Evolutionary conservation across 2,888 invertebrate species (phyloP).

Genomic region (Pheosia tremula): DNA sequence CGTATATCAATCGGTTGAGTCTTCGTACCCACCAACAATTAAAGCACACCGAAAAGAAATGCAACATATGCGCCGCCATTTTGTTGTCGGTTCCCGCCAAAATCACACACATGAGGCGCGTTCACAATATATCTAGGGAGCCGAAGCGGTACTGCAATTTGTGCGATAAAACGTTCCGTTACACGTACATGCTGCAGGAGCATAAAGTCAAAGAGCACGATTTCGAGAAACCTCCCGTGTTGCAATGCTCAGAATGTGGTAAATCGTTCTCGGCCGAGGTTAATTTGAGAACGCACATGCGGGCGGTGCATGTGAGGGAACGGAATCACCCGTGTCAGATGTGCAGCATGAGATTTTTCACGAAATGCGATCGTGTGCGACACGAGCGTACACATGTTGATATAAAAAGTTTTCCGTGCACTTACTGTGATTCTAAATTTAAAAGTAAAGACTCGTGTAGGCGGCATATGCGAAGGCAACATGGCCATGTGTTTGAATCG

Average conservation of each 20-base stretch:
- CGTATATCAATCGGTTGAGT: constrained; percentile 16
- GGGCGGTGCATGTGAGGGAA: constrained; percentile 27
- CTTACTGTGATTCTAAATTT: constrained; percentile 38
- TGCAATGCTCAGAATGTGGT: background rate
- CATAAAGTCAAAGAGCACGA: constrained; percentile 4
- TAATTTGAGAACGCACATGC: background rate
- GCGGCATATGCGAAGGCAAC: constrained; percentile 27
- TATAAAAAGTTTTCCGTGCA: background rate
- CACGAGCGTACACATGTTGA: constrained; percentile 3
- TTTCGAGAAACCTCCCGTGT: background rate
- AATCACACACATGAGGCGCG: background rate
- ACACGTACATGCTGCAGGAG: constrained; percentile 33
- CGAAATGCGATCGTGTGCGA: constrained; percentile 31
- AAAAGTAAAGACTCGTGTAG: constrained; percentile 45
- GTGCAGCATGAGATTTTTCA: constrained; percentile 44
- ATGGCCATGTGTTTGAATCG: background rate
- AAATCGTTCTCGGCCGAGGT: background rate
- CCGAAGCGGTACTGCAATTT: background rate
- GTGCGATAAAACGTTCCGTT: constrained; percentile 1
- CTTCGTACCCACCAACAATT: background rate
- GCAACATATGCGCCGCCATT: background rate
- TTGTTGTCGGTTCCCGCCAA: background rate
- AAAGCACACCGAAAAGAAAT: constrained; percentile 4
- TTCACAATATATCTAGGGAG: background rate
- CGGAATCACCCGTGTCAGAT: constrained; percentile 36